Base-by-base conservation (phyloP, 2,888 invertebrate genomes). In the Hirtodrosophila alboralis region DNA sequence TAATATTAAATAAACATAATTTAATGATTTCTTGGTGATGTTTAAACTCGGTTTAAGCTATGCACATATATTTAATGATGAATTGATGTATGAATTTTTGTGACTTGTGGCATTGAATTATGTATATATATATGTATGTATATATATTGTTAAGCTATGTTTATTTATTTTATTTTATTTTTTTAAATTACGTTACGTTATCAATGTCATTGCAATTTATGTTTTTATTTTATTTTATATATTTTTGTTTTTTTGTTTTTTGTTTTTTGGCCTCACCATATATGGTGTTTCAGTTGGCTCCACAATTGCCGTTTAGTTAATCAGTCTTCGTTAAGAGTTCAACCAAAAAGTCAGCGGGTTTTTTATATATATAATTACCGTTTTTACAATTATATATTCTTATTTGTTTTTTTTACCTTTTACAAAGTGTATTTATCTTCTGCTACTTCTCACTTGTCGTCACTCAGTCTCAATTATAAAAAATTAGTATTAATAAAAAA, bases 241-340 rank as follows among this genome's bases (percentile, higher is more conserved):
- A n/a, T n/a, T n/a, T n/a, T n/a, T n/a, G n/a, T n/a, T n/a, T n/a
- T n/a, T n/a, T n/a, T n/a, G n/a, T n/a, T n/a, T n/a, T n/a, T n/a
- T n/a, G n/a, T 45, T 49, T 54, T 53, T 75, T 80, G 84, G 78
- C 81, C 81, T 80, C 74, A 81, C 85, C 85, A 69, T 81, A 81
- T 67, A 78, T 78, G 79, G 85, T 56, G 76, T 67, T 64, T 77
- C 67, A 80, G 64, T 85, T 85, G 85, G 85, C 85, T 78, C 73
- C 56, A 67, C 53, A 80, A 80, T 80, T 78, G 83, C 79, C 75
- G 67, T 75, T 81, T 87, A 86, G 80, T 86, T 87, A 84, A 81
- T 87, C 87, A 87, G 87, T 87, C 87, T 87, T 87, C 70, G 67
- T 81, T 73, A 75, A 84, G 76, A 78, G 74, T 85, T 87, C 81